A percentile compares a stretch with the other conserved stretches of the same genome.
phyloP scores from a whole-genome alignment of 2,113 vertebrate species.

The Megaptera novaeangliae region DNA sequence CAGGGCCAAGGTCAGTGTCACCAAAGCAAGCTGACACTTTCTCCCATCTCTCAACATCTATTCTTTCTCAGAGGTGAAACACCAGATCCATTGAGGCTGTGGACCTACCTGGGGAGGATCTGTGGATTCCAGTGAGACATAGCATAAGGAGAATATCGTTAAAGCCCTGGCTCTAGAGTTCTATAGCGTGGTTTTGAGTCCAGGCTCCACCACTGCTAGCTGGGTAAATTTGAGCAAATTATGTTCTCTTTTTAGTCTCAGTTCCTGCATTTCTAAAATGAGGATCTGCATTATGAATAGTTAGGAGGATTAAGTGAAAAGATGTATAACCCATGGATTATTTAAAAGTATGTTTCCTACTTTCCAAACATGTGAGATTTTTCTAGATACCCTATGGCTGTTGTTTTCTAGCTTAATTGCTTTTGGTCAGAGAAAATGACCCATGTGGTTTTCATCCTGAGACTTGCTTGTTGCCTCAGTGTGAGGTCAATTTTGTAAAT shows the following conservation, averaged over 20 bases:
- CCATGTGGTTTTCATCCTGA: not conserved
- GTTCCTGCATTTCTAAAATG: not conserved
- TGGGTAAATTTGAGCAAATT: not conserved
- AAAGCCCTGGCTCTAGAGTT: not conserved
- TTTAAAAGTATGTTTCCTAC: not conserved
- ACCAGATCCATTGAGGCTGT: not conserved
- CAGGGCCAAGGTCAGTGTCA: not conserved
- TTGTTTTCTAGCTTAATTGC: not conserved
- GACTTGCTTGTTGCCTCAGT: not conserved
- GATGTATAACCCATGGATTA: not conserved
- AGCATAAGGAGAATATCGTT: not conserved
- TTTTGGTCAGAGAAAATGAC: not conserved
- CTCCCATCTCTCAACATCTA: not conserved
- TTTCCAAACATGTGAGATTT: not conserved
- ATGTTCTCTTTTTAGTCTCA: not conserved
- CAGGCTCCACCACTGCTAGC: not conserved
- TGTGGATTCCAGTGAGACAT: accelerated
- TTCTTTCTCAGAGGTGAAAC: not conserved
- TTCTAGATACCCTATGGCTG: not conserved
- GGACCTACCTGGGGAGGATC: not conserved
- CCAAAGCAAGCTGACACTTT: not conserved
- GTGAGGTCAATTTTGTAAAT: not conserved
- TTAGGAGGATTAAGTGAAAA: not conserved
- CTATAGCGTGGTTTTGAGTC: not conserved
- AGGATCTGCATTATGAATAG: not conserved